Conservation (phyloP, 2,797 vertebrate genomes). For the Mus caroli region DNA sequence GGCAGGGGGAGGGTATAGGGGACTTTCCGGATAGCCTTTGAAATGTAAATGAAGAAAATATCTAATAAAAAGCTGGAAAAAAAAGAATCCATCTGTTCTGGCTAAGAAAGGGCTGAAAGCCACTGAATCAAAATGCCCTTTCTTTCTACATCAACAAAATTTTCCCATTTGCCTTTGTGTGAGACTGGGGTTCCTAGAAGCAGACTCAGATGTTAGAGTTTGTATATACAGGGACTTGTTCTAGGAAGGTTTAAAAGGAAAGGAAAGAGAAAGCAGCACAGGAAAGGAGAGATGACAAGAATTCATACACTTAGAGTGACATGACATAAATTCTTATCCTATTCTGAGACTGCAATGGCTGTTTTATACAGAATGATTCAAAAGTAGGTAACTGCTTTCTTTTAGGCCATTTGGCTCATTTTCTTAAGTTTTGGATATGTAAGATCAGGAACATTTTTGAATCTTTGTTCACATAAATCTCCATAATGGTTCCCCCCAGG, state of each 20-base stretch:
- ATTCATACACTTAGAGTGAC: background rate
- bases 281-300: background rate
- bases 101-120: background rate
- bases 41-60: too few relatives aligned
- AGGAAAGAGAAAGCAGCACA: background rate
- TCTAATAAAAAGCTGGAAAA: too few relatives aligned
- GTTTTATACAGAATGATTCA: background rate
- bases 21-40: too few relatives aligned
- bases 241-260: background rate
- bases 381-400: background rate
- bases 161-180: background rate
- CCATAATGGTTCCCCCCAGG: slow-evolving; percentile 33
- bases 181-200: background rate
- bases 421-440: slow-evolving; percentile 11
- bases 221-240: background rate
- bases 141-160: background rate
- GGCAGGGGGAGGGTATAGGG: too few relatives aligned
- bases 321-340: background rate
- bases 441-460: background rate
- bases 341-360: slow-evolving; percentile 18
- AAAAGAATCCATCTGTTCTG: background rate
- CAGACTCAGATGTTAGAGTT: background rate
- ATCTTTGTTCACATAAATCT: slow-evolving; percentile 44
- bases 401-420: slow-evolving; percentile 16
- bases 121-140: background rate